Evolutionary conservation across 2,888 invertebrate genomes (phyloP).

Genomic region (Cecidostiba fungosa): DNA sequence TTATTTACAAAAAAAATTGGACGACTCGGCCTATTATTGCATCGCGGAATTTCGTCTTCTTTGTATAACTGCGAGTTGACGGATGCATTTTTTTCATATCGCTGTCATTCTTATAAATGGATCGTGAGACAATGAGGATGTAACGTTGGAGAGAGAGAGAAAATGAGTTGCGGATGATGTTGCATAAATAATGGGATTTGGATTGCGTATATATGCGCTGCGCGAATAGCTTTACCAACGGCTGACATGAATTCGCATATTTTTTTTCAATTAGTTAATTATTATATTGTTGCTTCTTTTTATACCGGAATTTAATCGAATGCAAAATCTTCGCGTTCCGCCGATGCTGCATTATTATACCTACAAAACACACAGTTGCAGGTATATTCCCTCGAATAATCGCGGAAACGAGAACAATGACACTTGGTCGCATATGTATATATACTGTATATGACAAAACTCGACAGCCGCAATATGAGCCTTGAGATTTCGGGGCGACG

Average conservation of each 20-base stretch:
- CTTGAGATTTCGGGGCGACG: conserved; percentile 37
- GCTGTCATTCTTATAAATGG: background rate
- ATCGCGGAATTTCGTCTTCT: too few species aligned
- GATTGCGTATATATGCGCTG: background rate
- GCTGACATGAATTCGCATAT: too few species aligned
- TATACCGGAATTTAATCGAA: background rate
- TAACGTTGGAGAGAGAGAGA: background rate
- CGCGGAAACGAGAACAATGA: conserved; percentile 47
- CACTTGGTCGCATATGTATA: background rate
- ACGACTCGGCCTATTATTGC: background rate
- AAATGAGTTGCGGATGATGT: background rate
- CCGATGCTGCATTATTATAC: too few species aligned
- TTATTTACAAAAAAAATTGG: background rate
- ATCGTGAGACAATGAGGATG: conserved; percentile 12
- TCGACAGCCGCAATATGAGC: background rate
- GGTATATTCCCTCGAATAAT: background rate
- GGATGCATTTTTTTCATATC: too few species aligned
- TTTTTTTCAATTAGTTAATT: background rate
- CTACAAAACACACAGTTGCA: too few species aligned
- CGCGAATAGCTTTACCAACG: background rate
- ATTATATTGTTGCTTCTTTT: background rate
- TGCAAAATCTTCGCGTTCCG: too few species aligned
- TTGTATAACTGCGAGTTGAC: too few species aligned
- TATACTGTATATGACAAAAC: background rate
- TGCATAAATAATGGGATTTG: background rate